Percentiles rank a stretch among this genome's conserved stretches.
These are phyloP conservation scores for Conus canariensis DNA, from an alignment of 2,888 invertebrate genomes.

Conservation along the genomic window DNA sequence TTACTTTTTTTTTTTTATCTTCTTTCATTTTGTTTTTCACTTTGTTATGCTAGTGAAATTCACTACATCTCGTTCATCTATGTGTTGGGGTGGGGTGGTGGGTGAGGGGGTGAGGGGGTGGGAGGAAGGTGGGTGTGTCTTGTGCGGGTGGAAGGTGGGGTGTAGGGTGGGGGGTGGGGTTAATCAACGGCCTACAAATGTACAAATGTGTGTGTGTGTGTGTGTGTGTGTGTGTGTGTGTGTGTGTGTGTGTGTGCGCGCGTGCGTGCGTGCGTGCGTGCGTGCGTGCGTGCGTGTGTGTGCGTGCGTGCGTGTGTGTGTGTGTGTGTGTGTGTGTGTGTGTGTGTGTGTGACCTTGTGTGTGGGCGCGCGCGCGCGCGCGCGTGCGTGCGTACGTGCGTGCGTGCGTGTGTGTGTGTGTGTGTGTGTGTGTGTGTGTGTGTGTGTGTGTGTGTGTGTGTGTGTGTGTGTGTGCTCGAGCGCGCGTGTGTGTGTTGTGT, in stretches of 20 bases:
- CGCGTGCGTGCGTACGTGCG: background rate
- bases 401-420: background rate
- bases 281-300: background rate
- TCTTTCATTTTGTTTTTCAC: background rate
- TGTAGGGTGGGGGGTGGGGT: too few relatives aligned
- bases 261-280: too few relatives aligned
- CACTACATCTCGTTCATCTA: too few relatives aligned
- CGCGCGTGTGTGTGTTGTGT: too few relatives aligned
- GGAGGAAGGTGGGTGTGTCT: too few relatives aligned
- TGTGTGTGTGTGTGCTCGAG: background rate
- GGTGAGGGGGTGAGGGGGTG: too few relatives aligned
- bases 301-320: constrained; percentile 5
- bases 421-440: background rate
- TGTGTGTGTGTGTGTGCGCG: too few relatives aligned
- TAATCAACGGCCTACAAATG: too few relatives aligned
- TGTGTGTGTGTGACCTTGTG: background rate
- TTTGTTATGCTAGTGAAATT: background rate
- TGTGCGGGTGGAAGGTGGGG: too few relatives aligned
- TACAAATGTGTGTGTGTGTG: too few relatives aligned
- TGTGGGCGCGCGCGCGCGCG: background rate
- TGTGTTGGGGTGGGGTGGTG: too few relatives aligned
- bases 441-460: background rate
- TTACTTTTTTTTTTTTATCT: background rate
- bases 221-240: too few relatives aligned
- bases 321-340: background rate